phyloP scores from a whole-genome alignment of 2,888 invertebrate genomes.

The Drosophila merina region DNA sequence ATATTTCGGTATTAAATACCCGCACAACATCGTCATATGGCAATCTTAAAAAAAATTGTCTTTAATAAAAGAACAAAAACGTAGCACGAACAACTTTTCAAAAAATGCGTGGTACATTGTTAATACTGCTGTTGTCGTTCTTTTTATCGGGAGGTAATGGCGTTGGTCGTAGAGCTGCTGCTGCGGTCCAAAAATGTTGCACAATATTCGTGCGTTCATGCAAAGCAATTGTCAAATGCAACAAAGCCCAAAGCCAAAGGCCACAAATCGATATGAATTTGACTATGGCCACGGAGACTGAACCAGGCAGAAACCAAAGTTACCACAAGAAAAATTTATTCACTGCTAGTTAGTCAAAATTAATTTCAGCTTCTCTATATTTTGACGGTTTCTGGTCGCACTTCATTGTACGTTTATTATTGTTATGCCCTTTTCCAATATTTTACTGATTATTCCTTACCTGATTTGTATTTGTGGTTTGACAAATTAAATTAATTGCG shows the following conservation, averaged over 20 bases:
- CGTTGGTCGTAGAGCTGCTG: conserved; percentile 7
- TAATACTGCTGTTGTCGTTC: conserved; percentile 29
- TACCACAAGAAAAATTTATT: conserved; percentile 28
- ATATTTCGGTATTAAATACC: conserved; percentile 51
- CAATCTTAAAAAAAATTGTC: conserved; percentile 21
- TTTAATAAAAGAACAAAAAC: conserved; percentile 47
- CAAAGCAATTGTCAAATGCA: conserved; percentile 65
- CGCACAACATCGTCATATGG: conserved; percentile 30
- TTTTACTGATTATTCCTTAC: conserved; percentile 23
- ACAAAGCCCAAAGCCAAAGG: conserved; percentile 58
- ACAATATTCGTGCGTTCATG: conserved; percentile 65
- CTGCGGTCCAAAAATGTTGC: conserved; percentile 48
- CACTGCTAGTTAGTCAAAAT: conserved; percentile 45
- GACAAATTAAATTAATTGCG: conserved; percentile 55
- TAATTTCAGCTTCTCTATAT: conserved; percentile 46
- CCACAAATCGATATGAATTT: conserved; percentile 60
- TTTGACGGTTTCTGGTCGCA: conserved; percentile 51
- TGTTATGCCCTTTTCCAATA: conserved; percentile 10
- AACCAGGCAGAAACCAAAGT: conserved; percentile 6
- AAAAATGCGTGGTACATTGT: conserved; percentile 63
- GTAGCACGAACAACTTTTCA: conserved; percentile 60
- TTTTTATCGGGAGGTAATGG: neutral
- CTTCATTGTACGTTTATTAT: conserved; percentile 17
- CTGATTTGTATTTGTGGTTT: conserved; percentile 38
- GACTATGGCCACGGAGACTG: conserved; percentile 20